phyloP scores from a whole-genome alignment of 2,113 vertebrate species.

The Scomber colias region DNA sequence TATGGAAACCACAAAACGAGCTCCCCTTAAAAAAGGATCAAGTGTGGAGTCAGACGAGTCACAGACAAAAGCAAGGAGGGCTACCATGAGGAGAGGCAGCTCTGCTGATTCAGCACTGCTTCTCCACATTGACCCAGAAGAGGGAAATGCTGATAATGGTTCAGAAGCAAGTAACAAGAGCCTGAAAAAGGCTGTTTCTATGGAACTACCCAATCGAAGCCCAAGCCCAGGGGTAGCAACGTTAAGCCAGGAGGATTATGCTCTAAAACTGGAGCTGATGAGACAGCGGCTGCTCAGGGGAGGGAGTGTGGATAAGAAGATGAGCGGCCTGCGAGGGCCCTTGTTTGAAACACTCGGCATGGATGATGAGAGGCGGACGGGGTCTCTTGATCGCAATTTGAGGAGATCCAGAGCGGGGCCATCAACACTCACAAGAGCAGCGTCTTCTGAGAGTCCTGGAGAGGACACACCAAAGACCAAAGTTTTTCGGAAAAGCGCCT shows the following conservation, averaged over 20 bases:
- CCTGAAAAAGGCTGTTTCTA: slow-evolving; percentile 90
- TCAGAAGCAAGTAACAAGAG: slow-evolving; percentile 63
- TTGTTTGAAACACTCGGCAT: slow-evolving; percentile 92
- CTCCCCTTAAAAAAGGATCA: slow-evolving; percentile 80
- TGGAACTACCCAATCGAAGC: slow-evolving; percentile 88
- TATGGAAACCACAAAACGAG: slow-evolving; percentile 64
- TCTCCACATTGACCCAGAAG: slow-evolving; percentile 79
- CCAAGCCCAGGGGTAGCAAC: slow-evolving; percentile 88
- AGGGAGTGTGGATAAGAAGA: slow-evolving; percentile 87
- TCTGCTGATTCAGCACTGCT: slow-evolving; percentile 92
- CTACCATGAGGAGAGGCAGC: slow-evolving; percentile 91
- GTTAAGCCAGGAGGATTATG: slow-evolving; percentile 89
- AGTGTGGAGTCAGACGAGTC: slow-evolving; percentile 81
- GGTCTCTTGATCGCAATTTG: slow-evolving; percentile 72
- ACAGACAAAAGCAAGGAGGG: slow-evolving; percentile 76
- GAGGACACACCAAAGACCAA: slow-evolving; percentile 81
- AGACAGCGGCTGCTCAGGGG: slow-evolving; percentile 91
- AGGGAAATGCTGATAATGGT: slow-evolving; percentile 47
- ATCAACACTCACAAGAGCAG: slow-evolving; percentile 84
- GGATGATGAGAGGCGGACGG: slow-evolving; percentile 81
- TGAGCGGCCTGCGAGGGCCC: slow-evolving; percentile 94
- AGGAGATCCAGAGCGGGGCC: slow-evolving; percentile 77
- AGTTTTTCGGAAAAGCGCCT: slow-evolving; percentile 91
- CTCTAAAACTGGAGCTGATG: slow-evolving; percentile 93
- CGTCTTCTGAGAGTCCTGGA: slow-evolving; percentile 86